These are phyloP conservation scores for Agelas oroides DNA, from an alignment of 37 sponge, comb jelly and placozoan species.

Conservation along the genomic window DNA sequence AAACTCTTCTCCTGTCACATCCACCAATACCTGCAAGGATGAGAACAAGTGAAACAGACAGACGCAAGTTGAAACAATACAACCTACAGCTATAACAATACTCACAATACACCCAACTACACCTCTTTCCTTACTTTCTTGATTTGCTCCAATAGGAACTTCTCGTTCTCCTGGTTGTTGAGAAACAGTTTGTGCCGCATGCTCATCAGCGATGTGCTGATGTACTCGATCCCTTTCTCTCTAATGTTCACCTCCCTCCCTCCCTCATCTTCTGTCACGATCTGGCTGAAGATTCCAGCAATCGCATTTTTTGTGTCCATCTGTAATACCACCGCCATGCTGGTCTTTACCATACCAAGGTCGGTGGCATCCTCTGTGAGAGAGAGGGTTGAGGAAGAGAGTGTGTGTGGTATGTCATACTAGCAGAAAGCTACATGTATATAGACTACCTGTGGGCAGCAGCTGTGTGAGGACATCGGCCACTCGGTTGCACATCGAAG, in stretches of 20 bases:
- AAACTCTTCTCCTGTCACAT: slow-evolving; percentile 71
- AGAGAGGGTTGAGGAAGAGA: background rate
- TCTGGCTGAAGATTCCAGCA: slow-evolving; percentile 71
- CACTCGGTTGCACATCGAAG: slow-evolving; percentile 39
- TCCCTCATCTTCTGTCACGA: slow-evolving; percentile 56
- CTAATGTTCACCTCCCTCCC: slow-evolving; percentile 7
- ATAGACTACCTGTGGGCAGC: slow-evolving; percentile 60
- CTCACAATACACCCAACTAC: background rate
- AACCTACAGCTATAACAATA: background rate
- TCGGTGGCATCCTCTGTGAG: slow-evolving; percentile 63
- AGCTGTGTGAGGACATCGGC: slow-evolving; percentile 77
- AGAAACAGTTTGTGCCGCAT: slow-evolving; percentile 63
- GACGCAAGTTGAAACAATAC: no score
- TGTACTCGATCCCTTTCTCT: slow-evolving; percentile 66
- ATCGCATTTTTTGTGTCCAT: slow-evolving; percentile 38
- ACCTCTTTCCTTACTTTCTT: slow-evolving; percentile 43
- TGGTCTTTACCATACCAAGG: slow-evolving; percentile 60
- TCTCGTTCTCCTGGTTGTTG: slow-evolving; percentile 60
- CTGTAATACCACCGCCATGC: slow-evolving; percentile 47
- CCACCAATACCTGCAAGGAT: slow-evolving; percentile 48
- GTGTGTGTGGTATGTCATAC: background rate
- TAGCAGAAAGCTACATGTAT: no score
- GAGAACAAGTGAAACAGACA: background rate
- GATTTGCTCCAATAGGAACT: slow-evolving; percentile 40
- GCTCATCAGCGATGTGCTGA: slow-evolving; percentile 43